A percentile compares a stretch with the other conserved stretches of the same genome.
Conservation (phyloP, 2,113 vertebrate genomes). For the Myiozetetes cayanensis region DNA sequence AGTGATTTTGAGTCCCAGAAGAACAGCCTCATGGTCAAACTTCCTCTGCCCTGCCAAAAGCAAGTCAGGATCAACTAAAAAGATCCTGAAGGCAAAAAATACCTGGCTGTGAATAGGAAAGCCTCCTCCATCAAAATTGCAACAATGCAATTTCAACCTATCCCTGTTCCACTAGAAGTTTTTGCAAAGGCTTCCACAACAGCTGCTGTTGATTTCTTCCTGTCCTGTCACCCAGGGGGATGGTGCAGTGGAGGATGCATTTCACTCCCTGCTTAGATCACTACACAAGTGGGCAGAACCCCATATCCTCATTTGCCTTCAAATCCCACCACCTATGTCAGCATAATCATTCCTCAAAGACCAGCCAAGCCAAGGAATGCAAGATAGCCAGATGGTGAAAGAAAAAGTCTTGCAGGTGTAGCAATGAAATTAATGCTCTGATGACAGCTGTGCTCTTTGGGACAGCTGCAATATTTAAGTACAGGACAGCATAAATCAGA, state of each 20-base stretch:
- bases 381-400: background rate
- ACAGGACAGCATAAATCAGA: background rate
- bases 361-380: background rate
- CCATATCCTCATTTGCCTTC: background rate
- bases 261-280: background rate
- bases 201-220: background rate
- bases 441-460: background rate
- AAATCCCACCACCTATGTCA: accelerated
- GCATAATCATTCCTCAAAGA: background rate
- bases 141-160: background rate
- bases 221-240: background rate
- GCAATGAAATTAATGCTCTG: background rate
- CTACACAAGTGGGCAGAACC: background rate
- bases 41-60: background rate
- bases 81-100: background rate
- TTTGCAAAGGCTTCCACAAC: background rate
- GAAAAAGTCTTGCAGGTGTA: background rate
- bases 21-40: background rate
- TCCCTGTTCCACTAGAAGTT: background rate
- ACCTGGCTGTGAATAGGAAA: background rate
- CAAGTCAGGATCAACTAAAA: background rate
- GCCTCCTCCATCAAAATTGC: background rate
- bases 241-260: background rate
- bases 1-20: background rate
- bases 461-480: background rate